phyloP scores from a whole-genome alignment of 2,888 invertebrate genomes.

The Ernsta delagoae region DNA sequence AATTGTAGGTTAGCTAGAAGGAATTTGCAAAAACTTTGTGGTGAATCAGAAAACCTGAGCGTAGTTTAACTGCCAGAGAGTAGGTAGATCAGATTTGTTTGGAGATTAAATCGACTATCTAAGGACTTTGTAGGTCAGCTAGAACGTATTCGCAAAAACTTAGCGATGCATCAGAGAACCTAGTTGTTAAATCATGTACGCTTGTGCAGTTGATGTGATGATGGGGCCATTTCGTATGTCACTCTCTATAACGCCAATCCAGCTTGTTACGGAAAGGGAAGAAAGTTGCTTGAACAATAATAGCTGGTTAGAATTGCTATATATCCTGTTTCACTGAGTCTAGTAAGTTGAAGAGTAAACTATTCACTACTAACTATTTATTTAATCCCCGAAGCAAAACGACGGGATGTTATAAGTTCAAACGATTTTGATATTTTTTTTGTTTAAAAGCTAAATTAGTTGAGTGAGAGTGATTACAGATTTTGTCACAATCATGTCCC shows the following conservation, averaged over 20 bases:
- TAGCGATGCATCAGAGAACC: slow-evolving; percentile 8
- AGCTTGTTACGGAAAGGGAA: neutral
- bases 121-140: slow-evolving; percentile 7
- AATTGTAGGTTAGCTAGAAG: slow-evolving; percentile 6
- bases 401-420: too few species aligned
- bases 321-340: too few species aligned
- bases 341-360: too few species aligned
- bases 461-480: too few species aligned
- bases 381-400: too few species aligned
- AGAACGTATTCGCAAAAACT: slow-evolving; percentile 14
- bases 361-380: too few species aligned
- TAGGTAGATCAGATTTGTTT: slow-evolving; percentile 28
- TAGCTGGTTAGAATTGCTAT: neutral
- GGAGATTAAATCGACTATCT: slow-evolving; percentile 7
- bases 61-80: slow-evolving; percentile 26
- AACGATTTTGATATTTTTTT: too few species aligned
- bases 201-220: neutral
- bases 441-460: too few species aligned
- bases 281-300: neutral
- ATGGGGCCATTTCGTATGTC: neutral
- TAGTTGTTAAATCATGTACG: neutral
- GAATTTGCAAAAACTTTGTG: slow-evolving; percentile 18
- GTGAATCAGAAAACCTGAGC: neutral
- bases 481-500: too few species aligned
- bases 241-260: neutral